Evolutionary conservation across 2,113 vertebrate genomes (phyloP).

Genomic region (Myiozetetes cayanensis): DNA sequence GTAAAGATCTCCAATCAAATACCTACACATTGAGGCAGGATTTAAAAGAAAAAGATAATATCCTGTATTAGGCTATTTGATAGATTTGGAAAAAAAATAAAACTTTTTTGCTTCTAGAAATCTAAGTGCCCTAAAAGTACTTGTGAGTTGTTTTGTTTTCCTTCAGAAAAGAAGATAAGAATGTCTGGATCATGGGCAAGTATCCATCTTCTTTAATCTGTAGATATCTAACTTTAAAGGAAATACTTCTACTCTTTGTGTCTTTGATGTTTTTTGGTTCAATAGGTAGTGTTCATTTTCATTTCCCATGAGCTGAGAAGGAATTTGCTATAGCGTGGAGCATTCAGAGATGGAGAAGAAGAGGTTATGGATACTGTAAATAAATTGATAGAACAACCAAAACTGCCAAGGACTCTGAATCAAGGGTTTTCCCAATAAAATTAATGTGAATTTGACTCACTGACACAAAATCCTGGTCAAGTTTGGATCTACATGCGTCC

Average conservation of each 20-base stretch:
- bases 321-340: neutral
- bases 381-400: neutral
- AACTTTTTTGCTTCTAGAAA: neutral
- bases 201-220: neutral
- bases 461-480: neutral
- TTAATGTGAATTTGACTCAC: neutral
- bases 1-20: neutral
- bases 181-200: rapidly evolving
- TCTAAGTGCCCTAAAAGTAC: neutral
- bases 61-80: neutral
- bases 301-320: neutral
- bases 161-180: neutral
- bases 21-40: neutral
- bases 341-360: neutral
- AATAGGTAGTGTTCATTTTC: neutral
- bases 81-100: neutral
- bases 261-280: neutral
- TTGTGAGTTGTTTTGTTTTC: neutral
- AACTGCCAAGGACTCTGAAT: neutral
- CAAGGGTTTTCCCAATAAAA: neutral
- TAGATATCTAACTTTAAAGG: neutral
- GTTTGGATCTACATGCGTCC: neutral
- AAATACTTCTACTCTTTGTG: neutral
- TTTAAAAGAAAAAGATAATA: neutral
- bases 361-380: neutral